These are phyloP conservation scores for Eurystomus glaucurus DNA, from an alignment of 2,797 vertebrate species.

Conservation along the genomic window DNA sequence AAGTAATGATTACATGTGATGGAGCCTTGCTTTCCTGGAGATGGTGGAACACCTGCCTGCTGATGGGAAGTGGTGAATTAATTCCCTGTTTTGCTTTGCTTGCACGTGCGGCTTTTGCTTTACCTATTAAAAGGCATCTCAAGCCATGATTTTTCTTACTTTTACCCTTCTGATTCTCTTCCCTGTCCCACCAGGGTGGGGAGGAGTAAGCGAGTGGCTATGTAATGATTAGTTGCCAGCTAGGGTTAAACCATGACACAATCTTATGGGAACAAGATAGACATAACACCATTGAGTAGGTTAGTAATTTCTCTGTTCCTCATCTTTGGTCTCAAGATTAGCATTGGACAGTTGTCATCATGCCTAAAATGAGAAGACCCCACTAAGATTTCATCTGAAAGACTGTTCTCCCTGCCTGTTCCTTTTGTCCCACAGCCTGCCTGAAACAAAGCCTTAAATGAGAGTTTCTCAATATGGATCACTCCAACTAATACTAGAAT, in stretches of 20 bases:
- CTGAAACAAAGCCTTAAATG: neutral
- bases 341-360: neutral
- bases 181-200: neutral
- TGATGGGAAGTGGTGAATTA: neutral
- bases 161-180: neutral
- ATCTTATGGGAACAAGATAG: neutral
- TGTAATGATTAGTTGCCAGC: neutral
- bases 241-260: neutral
- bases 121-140: neutral
- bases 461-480: rapidly evolving
- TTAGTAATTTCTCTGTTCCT: neutral
- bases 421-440: neutral
- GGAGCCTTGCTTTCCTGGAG: neutral
- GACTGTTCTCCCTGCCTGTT: neutral
- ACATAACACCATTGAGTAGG: neutral
- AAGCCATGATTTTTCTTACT: neutral
- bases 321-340: neutral
- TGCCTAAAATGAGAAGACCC: neutral
- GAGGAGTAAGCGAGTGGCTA: neutral
- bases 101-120: neutral
- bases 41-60: neutral
- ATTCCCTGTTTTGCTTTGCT: neutral
- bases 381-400: neutral
- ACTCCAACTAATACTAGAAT: neutral
- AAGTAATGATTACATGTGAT: neutral